These are phyloP conservation scores for Crocuta crocuta DNA, from an alignment of 2,113 vertebrate species.

Conservation along the genomic window DNA sequence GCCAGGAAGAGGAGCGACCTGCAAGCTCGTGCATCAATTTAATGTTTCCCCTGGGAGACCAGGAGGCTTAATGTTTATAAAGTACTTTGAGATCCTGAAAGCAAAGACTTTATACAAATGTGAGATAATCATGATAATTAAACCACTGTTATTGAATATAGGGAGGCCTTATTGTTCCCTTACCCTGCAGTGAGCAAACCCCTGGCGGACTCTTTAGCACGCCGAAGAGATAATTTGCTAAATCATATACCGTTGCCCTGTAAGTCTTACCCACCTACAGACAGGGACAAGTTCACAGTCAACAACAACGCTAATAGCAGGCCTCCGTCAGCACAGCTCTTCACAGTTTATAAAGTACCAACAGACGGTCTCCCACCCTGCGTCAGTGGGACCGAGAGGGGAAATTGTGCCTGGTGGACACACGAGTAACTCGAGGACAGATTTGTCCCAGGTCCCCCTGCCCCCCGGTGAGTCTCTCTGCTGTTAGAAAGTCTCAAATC, in stretches of 20 bases:
- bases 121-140: conserved; percentile 76
- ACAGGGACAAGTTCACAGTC: not conserved
- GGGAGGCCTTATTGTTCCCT: conserved; percentile 55
- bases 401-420: rapidly evolving
- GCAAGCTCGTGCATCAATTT: not conserved
- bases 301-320: not conserved
- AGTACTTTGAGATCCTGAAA: conserved; percentile 78
- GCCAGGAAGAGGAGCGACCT: conserved; percentile 36
- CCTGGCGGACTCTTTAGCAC: conserved; percentile 61
- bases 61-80: conserved; percentile 75
- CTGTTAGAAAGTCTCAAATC: not conserved
- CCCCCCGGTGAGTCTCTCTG: not conserved
- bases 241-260: conserved; percentile 68
- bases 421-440: rapidly evolving
- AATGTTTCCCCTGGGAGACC: conserved; percentile 56
- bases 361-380: not conserved
- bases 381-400: not conserved
- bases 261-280: conserved; percentile 59
- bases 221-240: conserved; percentile 74
- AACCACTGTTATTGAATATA: conserved; percentile 57
- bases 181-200: conserved; percentile 68
- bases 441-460: rapidly evolving
- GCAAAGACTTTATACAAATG: conserved; percentile 69
- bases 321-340: not conserved
- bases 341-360: not conserved